phyloP scores from a whole-genome alignment of 1,140 invertebrate species.

The Diprion similis region DNA sequence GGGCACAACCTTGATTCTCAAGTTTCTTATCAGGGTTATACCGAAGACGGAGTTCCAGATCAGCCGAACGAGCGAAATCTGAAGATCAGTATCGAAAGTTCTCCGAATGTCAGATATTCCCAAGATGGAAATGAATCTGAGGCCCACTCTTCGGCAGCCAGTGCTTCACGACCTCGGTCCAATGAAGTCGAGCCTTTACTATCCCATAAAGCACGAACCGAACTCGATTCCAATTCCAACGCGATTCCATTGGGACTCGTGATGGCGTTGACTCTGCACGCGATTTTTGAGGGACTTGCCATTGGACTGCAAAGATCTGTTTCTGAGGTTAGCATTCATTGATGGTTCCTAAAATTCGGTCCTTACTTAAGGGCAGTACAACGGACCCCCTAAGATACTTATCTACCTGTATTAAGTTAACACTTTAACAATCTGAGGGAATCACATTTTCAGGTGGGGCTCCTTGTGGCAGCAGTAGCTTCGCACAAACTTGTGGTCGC shows the following conservation, averaged over 20 bases:
- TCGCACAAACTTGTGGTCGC: constrained; percentile 82
- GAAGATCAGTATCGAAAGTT: neutral
- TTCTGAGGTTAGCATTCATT: constrained; percentile 63
- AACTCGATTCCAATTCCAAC: constrained; percentile 64
- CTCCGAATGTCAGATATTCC: neutral
- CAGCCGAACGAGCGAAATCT: neutral
- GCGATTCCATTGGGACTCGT: constrained; percentile 69
- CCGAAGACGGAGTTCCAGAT: neutral
- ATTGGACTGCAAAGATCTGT: constrained; percentile 76
- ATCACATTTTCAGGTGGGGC: constrained; percentile 65
- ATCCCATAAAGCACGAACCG: constrained; percentile 69
- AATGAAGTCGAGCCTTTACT: constrained; percentile 62
- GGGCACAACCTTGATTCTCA: too few species aligned
- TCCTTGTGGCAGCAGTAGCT: constrained; percentile 73
- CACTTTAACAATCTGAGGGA: too few species aligned
- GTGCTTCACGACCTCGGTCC: constrained; percentile 31
- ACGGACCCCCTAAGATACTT: too few species aligned
- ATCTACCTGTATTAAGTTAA: too few species aligned
- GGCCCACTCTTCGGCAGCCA: neutral
- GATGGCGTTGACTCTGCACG: constrained; percentile 78
- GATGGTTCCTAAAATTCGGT: neutral
- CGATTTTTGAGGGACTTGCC: constrained; percentile 82
- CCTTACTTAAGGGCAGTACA: too few species aligned
- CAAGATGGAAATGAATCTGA: neutral
- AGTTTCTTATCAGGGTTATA: too few species aligned